Evolutionary conservation across 1,140 invertebrate genomes (phyloP), one percentile per base, ranked within the genome.

Genomic region (Cheumatopsyche charites): DNA sequence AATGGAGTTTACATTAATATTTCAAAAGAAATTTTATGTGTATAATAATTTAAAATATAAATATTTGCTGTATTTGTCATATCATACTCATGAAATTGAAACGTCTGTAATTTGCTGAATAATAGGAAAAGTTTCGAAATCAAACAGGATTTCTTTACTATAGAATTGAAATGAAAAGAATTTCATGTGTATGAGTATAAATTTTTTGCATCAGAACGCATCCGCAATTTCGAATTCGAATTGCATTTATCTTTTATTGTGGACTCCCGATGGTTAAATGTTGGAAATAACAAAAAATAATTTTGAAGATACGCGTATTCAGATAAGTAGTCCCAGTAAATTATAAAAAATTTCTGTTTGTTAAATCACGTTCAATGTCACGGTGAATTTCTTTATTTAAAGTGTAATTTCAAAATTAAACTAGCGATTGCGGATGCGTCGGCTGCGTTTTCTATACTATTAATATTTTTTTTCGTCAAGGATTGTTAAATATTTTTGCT

Each of bases 31-130:
- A 58, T 25, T 58, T 52, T 58, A 58, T 58, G 55, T 58, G 55
- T 58, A 58, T 58, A 19, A 58, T 58, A 58, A 58, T 58, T 58
- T 58, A 7, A 55, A 58, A 58, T 58, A 58, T 58, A 58, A 58
- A 58, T 58, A 58, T 58, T 36, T 58, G 55, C 55, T 58, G 55
- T 58, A 58, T 23, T 58, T 58, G 19, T 58, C 55, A 58, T 58
- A 58, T 58, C 55, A 58, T 58, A 58, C 55, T 25, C 55, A 58
- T 58, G 55, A 58, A 58, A 58, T 58, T 58, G 21, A 58, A 58
- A 11, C n/a, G 29, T 36, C 29, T 9, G 29, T 36, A 4, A 36
- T 36, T 36, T 36, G 3, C 9, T 3, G 9, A 36, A 36, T 4
- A 36, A 36, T 36, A 36, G 29, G 9, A 36, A 36, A 36, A 36